Evolutionary conservation across 2,888 invertebrate species (phyloP).

Genomic region (Minunthozetes semirufus): DNA sequence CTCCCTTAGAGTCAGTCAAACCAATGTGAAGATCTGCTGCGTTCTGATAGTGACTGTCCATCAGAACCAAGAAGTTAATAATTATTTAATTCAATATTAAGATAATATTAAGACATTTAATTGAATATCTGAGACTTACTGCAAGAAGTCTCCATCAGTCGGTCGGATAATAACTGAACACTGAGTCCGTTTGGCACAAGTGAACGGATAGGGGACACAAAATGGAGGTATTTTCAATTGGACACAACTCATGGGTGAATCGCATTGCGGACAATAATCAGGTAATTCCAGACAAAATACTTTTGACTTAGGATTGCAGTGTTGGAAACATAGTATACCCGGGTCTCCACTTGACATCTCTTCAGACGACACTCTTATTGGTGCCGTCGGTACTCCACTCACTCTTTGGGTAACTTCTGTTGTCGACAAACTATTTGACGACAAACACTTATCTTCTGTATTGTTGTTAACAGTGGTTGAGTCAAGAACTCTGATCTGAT

Average conservation of each 20-base stretch:
- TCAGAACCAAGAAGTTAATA: not conserved
- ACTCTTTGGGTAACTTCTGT: too few relatives aligned
- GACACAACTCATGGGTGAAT: constrained; percentile 35
- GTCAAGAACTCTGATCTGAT: not conserved
- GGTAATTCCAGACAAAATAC: constrained; percentile 76
- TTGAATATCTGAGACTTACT: constrained; percentile 54
- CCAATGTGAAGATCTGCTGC: constrained; percentile 83
- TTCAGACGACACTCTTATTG: not conserved
- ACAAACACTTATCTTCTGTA: not conserved
- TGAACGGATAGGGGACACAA: constrained; percentile 72
- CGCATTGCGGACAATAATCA: constrained; percentile 69
- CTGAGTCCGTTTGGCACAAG: constrained; percentile 69
- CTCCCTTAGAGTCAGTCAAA: constrained; percentile 68
- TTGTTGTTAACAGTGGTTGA: not conserved
- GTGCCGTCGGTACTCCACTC: not conserved
- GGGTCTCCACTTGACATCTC: constrained; percentile 36
- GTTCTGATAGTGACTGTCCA: constrained; percentile 56
- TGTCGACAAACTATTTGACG: not conserved
- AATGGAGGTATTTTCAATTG: constrained; percentile 64
- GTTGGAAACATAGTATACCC: constrained; percentile 75
- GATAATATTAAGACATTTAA: too few relatives aligned
- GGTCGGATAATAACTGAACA: constrained; percentile 78
- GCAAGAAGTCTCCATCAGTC: constrained; percentile 76
- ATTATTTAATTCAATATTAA: too few relatives aligned
- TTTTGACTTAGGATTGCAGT: constrained; percentile 65